A percentile compares a stretch with the other conserved stretches of the same genome.
phyloP scores from a whole-genome alignment of 1,140 invertebrate genomes.

The Eupristina koningsbergeri region DNA sequence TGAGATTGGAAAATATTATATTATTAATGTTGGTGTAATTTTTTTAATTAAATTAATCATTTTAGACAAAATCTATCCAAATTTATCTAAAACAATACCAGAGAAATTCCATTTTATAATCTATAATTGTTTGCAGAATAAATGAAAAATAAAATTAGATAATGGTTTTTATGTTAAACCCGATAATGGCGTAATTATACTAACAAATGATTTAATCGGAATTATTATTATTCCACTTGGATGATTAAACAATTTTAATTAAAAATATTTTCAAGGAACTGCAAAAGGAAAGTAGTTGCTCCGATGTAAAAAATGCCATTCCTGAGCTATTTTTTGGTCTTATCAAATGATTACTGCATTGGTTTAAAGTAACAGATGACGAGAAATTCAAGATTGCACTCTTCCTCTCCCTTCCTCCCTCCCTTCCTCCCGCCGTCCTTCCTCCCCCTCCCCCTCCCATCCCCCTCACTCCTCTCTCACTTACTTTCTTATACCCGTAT shows the following conservation, averaged over 20 bases:
- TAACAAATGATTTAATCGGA: neutral
- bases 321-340: neutral
- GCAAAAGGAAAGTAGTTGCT: neutral
- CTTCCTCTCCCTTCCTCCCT: neutral
- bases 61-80: neutral
- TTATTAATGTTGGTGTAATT: too few species aligned
- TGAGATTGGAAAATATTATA: too few species aligned
- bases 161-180: too few species aligned
- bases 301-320: too few species aligned
- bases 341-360: slow-evolving; percentile 46
- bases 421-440: neutral
- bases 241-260: neutral
- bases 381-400: slow-evolving; percentile 35
- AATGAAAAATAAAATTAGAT: too few species aligned
- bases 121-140: neutral
- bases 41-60: neutral
- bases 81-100: neutral
- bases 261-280: neutral
- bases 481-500: slow-evolving; percentile 16
- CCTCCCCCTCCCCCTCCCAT: neutral
- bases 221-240: neutral
- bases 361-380: slow-evolving; percentile 37
- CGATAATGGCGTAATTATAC: neutral
- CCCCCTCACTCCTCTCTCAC: neutral
- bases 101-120: neutral